Evolutionary conservation across 2,113 vertebrate genomes (phyloP).

Genomic region (Channa argus): DNA sequence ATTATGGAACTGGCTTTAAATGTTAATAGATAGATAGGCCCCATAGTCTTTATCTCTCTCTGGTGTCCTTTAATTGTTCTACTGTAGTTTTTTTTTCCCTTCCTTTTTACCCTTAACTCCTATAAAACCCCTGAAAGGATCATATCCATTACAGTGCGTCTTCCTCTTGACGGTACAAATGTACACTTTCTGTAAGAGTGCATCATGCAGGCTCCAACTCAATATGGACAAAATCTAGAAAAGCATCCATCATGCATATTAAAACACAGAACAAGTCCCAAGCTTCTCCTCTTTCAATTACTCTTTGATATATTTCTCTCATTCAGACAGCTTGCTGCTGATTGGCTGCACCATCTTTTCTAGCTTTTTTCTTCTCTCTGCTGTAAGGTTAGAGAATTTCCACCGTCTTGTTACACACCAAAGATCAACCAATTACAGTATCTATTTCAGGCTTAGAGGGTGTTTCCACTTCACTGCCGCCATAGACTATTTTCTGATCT

Average conservation of each 20-base stretch:
- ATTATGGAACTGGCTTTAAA: slow-evolving; percentile 26
- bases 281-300: slow-evolving; percentile 35
- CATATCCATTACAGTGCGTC: background rate
- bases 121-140: slow-evolving; percentile 19
- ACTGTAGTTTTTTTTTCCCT: background rate
- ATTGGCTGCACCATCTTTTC: slow-evolving; percentile 29
- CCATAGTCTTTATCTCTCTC: slow-evolving; percentile 23
- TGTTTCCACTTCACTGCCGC: slow-evolving; percentile 32
- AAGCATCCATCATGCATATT: slow-evolving; percentile 5
- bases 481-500: slow-evolving; percentile 43
- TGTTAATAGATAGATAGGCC: slow-evolving; percentile 30
- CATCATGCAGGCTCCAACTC: background rate
- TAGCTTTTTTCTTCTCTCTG: slow-evolving; percentile 11
- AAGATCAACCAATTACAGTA: slow-evolving; percentile 59
- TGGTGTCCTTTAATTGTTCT: background rate
- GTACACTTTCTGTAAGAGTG: background rate
- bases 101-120: background rate
- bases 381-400: slow-evolving; percentile 29
- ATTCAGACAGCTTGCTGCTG: slow-evolving; percentile 8
- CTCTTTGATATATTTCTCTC: slow-evolving; percentile 39
- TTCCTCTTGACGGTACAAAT: background rate
- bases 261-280: slow-evolving; percentile 3
- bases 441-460: slow-evolving; percentile 35
- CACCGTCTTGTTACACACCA: slow-evolving; percentile 43
- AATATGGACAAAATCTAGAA: background rate